Evolutionary conservation across 2,113 vertebrate species (phyloP).

Genomic region (Eulemur rufifrons): DNA sequence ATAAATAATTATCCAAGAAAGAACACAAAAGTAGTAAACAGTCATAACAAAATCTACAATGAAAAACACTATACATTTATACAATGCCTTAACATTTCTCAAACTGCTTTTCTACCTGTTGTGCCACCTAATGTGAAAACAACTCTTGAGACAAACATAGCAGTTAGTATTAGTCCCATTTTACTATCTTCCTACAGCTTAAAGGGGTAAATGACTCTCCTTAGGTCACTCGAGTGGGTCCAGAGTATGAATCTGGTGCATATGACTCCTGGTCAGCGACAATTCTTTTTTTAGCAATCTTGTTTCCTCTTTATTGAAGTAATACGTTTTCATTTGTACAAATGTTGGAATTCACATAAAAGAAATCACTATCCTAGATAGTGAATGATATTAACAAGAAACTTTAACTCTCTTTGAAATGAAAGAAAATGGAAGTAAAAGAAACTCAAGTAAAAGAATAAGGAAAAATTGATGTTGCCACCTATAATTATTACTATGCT

Average conservation of each 20-base stretch:
- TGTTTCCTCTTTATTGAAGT: background rate
- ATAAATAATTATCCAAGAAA: background rate
- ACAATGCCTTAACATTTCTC: background rate
- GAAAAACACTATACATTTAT: background rate
- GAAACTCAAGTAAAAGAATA: background rate
- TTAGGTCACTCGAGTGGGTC: background rate
- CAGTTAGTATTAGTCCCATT: background rate
- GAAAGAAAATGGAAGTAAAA: background rate
- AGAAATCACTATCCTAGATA: background rate
- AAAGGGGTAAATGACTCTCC: background rate
- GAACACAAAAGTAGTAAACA: background rate
- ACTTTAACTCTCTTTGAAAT: background rate
- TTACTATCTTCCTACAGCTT: background rate
- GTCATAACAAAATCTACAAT: background rate
- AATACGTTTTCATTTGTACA: background rate
- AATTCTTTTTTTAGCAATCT: background rate
- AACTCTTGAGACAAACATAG: background rate
- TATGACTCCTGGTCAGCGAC: background rate
- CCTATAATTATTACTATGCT: background rate
- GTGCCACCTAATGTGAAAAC: background rate
- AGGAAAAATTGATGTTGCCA: conserved; percentile 19
- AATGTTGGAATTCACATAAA: conserved; percentile 5
- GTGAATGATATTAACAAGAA: background rate
- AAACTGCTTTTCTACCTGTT: background rate
- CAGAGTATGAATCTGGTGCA: background rate